Conservation (phyloP, 2,113 vertebrate species). For the human (Homo sapiens) region DNA sequence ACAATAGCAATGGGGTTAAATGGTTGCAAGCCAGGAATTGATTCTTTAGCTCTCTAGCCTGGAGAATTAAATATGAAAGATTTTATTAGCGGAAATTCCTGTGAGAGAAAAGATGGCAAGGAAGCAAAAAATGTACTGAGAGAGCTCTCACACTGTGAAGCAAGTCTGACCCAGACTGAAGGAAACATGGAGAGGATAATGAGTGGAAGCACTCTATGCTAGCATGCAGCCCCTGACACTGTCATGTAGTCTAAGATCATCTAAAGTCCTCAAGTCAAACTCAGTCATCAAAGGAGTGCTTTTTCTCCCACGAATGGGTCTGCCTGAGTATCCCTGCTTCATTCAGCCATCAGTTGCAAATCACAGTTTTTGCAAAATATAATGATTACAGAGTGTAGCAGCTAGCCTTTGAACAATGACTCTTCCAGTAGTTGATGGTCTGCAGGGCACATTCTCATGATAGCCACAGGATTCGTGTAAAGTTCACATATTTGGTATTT, state of each 20-base stretch:
- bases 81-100: not conserved
- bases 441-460: not conserved
- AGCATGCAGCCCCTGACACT: not conserved
- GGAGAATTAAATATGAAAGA: not conserved
- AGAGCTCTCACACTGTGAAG: not conserved
- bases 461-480: not conserved
- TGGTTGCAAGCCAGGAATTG: not conserved
- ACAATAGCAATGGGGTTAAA: not conserved
- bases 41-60: not conserved
- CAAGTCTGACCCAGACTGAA: not conserved
- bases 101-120: not conserved
- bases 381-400: not conserved
- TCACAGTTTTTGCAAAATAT: not conserved
- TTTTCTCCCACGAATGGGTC: not conserved
- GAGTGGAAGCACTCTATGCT: rapidly evolving
- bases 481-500: not conserved
- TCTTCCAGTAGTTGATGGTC: not conserved
- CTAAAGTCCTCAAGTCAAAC: rapidly evolving
- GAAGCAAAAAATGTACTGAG: not conserved
- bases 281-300: not conserved
- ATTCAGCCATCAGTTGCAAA: not conserved
- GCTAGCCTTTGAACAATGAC: not conserved
- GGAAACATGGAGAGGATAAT: not conserved
- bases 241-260: not conserved
- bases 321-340: not conserved